A percentile compares a stretch with the other conserved stretches of the same genome.
phyloP scores from a whole-genome alignment of 1,140 invertebrate species.

The Orchestia grillus region DNA sequence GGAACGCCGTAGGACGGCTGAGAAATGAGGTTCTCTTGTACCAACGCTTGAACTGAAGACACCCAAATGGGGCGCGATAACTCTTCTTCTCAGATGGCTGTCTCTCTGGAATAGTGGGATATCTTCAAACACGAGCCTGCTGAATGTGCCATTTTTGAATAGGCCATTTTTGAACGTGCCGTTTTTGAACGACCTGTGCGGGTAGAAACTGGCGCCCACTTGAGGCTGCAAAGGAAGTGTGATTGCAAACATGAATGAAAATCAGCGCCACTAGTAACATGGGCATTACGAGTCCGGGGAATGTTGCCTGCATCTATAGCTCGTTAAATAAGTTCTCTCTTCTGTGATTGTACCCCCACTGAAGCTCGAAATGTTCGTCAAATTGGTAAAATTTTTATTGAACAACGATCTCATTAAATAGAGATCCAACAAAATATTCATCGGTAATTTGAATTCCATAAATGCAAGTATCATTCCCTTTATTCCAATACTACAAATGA shows the following conservation, averaged over 20 bases:
- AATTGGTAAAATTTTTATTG: no score
- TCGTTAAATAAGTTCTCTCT: no score
- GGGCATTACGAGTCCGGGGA: no score
- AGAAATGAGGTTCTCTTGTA: not conserved
- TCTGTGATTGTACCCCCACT: no score
- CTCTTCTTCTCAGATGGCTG: not conserved
- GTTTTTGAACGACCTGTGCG: not conserved
- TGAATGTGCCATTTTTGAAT: not conserved
- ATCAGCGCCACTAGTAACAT: not conserved
- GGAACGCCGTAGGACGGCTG: not conserved
- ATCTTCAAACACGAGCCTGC: not conserved
- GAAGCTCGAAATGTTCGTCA: no score
- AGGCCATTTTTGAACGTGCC: not conserved
- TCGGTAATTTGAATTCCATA: no score
- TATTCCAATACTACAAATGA: no score
- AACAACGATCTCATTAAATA: no score
- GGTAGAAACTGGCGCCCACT: not conserved
- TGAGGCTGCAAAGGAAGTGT: not conserved
- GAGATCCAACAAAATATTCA: no score
- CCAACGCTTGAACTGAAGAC: not conserved
- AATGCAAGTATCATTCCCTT: no score
- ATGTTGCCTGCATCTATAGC: no score
- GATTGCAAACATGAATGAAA: not conserved
- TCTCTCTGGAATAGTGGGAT: not conserved
- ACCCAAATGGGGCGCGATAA: not conserved